phyloP scores from a whole-genome alignment of 2,888 invertebrate species.

The Drosophila siamana region DNA sequence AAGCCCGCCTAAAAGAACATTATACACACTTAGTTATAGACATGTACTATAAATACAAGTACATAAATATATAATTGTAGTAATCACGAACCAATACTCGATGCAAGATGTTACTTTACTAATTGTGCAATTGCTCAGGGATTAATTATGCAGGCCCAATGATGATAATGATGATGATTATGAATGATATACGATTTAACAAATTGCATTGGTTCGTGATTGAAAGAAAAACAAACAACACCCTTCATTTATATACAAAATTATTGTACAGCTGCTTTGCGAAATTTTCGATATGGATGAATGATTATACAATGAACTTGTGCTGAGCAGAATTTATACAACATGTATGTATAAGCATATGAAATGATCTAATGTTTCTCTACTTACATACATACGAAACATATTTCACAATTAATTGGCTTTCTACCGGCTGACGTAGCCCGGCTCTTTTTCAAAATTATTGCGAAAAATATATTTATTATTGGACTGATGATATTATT shows the following conservation, averaged over 20 bases:
- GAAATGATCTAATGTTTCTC: slow-evolving; percentile 35
- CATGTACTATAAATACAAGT: slow-evolving; percentile 19
- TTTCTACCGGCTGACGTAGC: background rate
- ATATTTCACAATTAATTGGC: background rate
- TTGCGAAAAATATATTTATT: background rate
- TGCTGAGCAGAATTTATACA: slow-evolving; percentile 43
- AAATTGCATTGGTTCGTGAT: slow-evolving; percentile 45
- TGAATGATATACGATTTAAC: slow-evolving; percentile 10
- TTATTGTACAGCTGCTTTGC: slow-evolving; percentile 32
- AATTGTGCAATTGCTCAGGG: slow-evolving; percentile 54
- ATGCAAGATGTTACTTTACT: slow-evolving; percentile 33
- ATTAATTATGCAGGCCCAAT: slow-evolving; percentile 41
- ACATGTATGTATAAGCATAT: slow-evolving; percentile 11
- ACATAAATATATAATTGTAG: slow-evolving; percentile 31
- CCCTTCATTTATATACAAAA: slow-evolving; percentile 35
- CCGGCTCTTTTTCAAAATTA: background rate
- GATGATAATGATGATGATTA: slow-evolving; percentile 5
- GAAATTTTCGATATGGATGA: slow-evolving; percentile 30
- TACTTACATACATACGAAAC: background rate
- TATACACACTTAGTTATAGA: slow-evolving; percentile 36
- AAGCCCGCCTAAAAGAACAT: slow-evolving; percentile 62
- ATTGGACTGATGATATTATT: slow-evolving; percentile 3
- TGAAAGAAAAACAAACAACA: background rate
- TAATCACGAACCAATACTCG: slow-evolving; percentile 50
- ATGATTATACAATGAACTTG: slow-evolving; percentile 43